Conservation (phyloP, 2,888 invertebrate species). For the Diaperis boleti region DNA sequence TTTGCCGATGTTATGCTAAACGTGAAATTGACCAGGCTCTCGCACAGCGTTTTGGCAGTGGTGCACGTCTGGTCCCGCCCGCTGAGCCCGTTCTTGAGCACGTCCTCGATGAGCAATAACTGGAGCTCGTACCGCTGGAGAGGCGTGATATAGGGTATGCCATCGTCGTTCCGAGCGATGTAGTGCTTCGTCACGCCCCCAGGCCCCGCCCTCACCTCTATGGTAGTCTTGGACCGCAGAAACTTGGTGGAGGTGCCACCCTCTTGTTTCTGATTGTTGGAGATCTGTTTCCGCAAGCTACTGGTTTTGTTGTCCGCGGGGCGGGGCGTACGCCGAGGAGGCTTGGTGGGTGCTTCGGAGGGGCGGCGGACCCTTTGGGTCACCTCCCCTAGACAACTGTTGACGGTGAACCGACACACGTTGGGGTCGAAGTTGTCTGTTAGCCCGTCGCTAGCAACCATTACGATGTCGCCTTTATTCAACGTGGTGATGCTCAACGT, state of each 20-base stretch:
- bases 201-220: constrained; percentile 57
- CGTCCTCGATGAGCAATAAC: constrained; percentile 80
- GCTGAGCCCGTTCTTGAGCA: constrained; percentile 71
- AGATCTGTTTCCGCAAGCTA: constrained; percentile 50
- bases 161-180: constrained; percentile 68
- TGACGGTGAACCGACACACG: constrained; percentile 85
- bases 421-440: constrained; percentile 94
- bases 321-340: constrained; percentile 54
- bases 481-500: constrained; percentile 86
- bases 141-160: constrained; percentile 69
- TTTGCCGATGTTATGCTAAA: constrained; percentile 85
- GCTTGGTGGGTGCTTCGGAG: constrained; percentile 54
- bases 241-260: constrained; percentile 49
- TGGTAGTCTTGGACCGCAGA: constrained; percentile 64
- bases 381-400: constrained; percentile 60
- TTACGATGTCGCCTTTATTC: constrained; percentile 84
- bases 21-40: constrained; percentile 82
- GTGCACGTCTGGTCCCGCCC: constrained; percentile 72
- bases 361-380: constrained; percentile 23
- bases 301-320: constrained; percentile 52
- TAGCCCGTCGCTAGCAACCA: constrained; percentile 90
- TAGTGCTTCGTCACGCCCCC: constrained; percentile 46
- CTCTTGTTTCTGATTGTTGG: constrained; percentile 47
- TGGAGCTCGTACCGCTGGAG: constrained; percentile 82
- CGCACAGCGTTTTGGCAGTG: constrained; percentile 76